These are phyloP conservation scores for Cheilosia scutellata DNA, from an alignment of 2,888 invertebrate genomes.

Conservation along the genomic window DNA sequence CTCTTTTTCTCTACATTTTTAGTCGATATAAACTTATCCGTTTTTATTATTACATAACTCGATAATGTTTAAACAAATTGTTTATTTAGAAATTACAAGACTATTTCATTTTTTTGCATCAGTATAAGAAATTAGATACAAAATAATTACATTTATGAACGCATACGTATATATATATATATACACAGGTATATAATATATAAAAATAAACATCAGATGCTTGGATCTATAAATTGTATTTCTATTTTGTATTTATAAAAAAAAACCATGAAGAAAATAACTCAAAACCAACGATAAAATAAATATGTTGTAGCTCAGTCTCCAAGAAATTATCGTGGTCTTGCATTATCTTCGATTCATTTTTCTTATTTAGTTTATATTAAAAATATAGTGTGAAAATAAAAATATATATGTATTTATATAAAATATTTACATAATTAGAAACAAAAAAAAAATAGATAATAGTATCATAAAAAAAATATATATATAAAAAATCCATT, in stretches of 20 bases:
- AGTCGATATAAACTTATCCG: constrained; percentile 7
- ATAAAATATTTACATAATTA: constrained; percentile 70
- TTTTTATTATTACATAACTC: constrained; percentile 10
- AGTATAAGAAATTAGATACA: constrained; percentile 29
- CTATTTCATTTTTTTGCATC: constrained; percentile 29
- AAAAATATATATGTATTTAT: constrained; percentile 64
- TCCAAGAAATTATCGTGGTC: constrained; percentile 82
- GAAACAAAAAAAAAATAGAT: constrained; percentile 68
- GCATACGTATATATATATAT: constrained; percentile 22
- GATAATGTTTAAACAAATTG: constrained; percentile 4
- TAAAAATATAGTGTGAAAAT: constrained; percentile 63
- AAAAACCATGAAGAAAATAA: constrained; percentile 65
- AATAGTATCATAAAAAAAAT: constrained; percentile 65
- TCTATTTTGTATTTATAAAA: constrained; percentile 37
- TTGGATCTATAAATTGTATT: constrained; percentile 48
- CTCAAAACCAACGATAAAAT: constrained; percentile 81
- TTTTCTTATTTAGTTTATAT: constrained; percentile 46
- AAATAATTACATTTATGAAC: constrained; percentile 55
- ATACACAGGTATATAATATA: constrained; percentile 33
- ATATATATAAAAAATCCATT: constrained; percentile 72
- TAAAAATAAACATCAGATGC: constrained; percentile 52
- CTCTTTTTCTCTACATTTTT: constrained; percentile 27
- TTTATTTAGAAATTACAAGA: constrained; percentile 23
- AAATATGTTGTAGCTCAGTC: constrained; percentile 84
- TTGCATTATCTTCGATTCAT: constrained; percentile 76